Conservation (phyloP, 2,113 vertebrate genomes). For the Oncorhynchus mykiss region DNA sequence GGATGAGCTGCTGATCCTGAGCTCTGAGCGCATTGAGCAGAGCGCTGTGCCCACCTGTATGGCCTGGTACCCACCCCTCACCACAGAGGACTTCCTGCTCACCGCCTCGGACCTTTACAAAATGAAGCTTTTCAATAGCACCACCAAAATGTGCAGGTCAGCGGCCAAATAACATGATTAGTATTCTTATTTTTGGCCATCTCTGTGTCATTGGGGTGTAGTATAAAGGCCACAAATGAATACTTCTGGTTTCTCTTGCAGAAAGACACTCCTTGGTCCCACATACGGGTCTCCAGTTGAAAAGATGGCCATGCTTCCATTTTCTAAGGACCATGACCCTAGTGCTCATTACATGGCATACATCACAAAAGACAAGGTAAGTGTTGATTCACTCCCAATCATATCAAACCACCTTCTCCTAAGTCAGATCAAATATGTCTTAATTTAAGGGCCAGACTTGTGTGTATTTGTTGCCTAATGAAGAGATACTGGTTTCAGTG, state of each 20-base stretch:
- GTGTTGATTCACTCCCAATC: neutral
- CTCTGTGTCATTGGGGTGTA: neutral
- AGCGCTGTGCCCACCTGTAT: constrained; percentile 79
- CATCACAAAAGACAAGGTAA: constrained; percentile 87
- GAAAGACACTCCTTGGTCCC: constrained; percentile 86
- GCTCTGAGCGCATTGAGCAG: constrained; percentile 77
- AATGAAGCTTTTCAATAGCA: constrained; percentile 88
- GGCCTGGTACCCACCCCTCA: constrained; percentile 87
- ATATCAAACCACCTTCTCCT: neutral
- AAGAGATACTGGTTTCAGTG: too few relatives aligned
- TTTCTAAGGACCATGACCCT: constrained; percentile 19
- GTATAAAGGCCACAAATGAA: neutral
- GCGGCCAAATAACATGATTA: neutral
- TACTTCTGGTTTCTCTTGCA: constrained; percentile 49
- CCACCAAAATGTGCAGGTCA: constrained; percentile 91
- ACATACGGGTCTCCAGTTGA: constrained; percentile 82
- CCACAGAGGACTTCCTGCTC: constrained; percentile 84
- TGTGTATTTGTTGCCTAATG: too few relatives aligned
- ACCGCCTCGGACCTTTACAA: constrained; percentile 83
- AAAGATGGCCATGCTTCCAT: constrained; percentile 79
- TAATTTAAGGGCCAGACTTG: too few relatives aligned
- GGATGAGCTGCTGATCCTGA: constrained; percentile 74
- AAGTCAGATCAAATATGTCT: neutral
- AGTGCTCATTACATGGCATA: constrained; percentile 79
- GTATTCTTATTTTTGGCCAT: neutral